These are phyloP conservation scores for Netelia melanura DNA, from an alignment of 2,888 invertebrate genomes.

Conservation along the genomic window DNA sequence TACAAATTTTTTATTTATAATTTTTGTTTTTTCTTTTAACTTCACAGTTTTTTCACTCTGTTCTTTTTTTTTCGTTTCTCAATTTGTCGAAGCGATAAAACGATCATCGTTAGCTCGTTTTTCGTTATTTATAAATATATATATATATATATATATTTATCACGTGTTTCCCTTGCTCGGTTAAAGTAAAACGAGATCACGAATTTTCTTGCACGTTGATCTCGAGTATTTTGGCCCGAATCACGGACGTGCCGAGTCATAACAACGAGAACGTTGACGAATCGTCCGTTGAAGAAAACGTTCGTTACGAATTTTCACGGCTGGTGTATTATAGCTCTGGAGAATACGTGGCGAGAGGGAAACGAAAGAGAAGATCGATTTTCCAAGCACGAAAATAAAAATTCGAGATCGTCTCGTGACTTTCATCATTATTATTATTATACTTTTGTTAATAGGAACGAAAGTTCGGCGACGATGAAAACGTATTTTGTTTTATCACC, in stretches of 20 bases:
- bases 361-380: constrained; percentile 48
- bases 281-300: constrained; percentile 49
- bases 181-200: neutral
- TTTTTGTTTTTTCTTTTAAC: neutral
- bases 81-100: neutral
- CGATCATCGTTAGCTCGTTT: constrained; percentile 55
- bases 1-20: neutral
- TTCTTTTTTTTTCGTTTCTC: constrained; percentile 15
- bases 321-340: neutral
- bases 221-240: constrained; percentile 29
- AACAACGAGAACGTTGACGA: constrained; percentile 63
- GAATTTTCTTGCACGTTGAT: constrained; percentile 1
- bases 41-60: neutral
- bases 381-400: constrained; percentile 38
- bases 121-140: neutral
- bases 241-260: constrained; percentile 55
- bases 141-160: constrained; percentile 29
- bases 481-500: neutral
- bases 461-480: neutral
- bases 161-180: neutral
- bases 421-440: neutral
- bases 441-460: neutral
- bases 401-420: neutral
- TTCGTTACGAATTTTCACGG: constrained; percentile 45
- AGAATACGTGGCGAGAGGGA: neutral